Evolutionary conservation across 2,888 invertebrate genomes (phyloP).

Genomic region (Troides helena): DNA sequence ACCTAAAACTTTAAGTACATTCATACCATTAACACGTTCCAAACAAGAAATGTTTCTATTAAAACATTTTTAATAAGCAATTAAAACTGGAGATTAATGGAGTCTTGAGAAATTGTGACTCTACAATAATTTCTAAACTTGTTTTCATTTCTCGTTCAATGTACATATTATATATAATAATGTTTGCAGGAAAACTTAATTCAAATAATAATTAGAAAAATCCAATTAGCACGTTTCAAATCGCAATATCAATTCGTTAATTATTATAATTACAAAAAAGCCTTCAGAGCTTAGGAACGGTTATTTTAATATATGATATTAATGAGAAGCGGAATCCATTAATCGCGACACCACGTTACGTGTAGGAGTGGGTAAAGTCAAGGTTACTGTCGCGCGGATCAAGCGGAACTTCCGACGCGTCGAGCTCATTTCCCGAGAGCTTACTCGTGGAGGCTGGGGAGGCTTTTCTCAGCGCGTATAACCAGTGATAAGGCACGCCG

Average conservation of each 20-base stretch:
- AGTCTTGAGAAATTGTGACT: too few species aligned
- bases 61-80: too few species aligned
- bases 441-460: slow-evolving; percentile 8
- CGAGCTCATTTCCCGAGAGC: slow-evolving; percentile 23
- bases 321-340: neutral
- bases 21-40: too few species aligned
- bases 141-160: too few species aligned
- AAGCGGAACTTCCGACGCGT: slow-evolving; percentile 9
- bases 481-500: slow-evolving; percentile 21
- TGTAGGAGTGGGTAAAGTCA: slow-evolving; percentile 11
- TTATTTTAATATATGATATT: neutral
- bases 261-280: slow-evolving; percentile 3
- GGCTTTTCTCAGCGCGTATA: slow-evolving; percentile 4
- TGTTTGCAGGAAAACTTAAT: too few species aligned
- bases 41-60: too few species aligned
- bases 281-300: neutral
- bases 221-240: too few species aligned
- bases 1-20: too few species aligned
- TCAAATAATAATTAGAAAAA: too few species aligned
- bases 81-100: too few species aligned
- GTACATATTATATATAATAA: too few species aligned
- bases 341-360: neutral
- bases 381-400: slow-evolving; percentile 12
- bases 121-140: too few species aligned
- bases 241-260: neutral